Conservation (phyloP, 2,888 invertebrate genomes). For the Brachypalpus laphriformis region DNA sequence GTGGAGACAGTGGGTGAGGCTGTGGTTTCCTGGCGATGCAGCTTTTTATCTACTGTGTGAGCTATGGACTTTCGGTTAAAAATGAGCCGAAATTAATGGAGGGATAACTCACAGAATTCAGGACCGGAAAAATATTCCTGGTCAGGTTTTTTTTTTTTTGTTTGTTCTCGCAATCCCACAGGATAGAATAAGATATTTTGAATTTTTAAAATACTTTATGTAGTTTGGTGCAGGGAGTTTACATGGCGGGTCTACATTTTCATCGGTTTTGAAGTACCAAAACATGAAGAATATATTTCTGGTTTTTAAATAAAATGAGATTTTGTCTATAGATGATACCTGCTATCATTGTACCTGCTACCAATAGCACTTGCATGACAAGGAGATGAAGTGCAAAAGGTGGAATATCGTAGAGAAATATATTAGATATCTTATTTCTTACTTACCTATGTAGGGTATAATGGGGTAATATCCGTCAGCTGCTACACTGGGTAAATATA, state of each 20-base stretch:
- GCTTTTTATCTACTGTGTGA: constrained; percentile 10
- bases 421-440: no score
- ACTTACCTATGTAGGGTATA: no score
- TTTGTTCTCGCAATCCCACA: neutral
- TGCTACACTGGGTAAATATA: no score
- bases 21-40: constrained; percentile 26
- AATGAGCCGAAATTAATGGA: constrained; percentile 43
- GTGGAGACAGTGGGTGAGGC: neutral
- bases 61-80: constrained; percentile 3
- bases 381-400: no score
- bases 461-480: no score
- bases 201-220: neutral
- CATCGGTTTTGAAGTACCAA: no score
- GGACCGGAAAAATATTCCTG: neutral
- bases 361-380: no score
- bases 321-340: no score
- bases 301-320: no score
- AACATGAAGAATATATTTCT: no score
- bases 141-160: neutral
- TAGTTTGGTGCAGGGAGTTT: neutral
- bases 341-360: no score
- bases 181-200: neutral
- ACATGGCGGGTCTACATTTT: neutral
- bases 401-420: no score
- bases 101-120: constrained; percentile 1